Base-by-base conservation (phyloP, 2,113 vertebrate species). In the Lanius ludovicianus region DNA sequence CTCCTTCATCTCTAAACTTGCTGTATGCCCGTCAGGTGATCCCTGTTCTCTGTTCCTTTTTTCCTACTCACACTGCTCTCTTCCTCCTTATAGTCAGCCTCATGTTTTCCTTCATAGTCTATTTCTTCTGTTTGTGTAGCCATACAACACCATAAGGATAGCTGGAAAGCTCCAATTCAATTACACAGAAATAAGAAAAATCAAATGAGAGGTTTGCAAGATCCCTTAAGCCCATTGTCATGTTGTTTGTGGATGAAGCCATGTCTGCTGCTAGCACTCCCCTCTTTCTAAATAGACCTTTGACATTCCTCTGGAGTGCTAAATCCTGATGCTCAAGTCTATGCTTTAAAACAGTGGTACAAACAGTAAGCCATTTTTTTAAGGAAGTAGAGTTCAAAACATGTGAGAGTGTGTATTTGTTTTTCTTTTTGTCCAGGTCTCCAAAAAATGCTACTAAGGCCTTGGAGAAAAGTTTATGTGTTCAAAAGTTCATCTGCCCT, bases 1-100 rank as follows among this genome's bases (percentile, higher is more conserved):
- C 74, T 93, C 79, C 53, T 68, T 65, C 84, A n/a, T 70, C 50
- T 87, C 37, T 84, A 90, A 91, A 82, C 86, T 80, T 77, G 47
- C 35, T 81, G 7, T 62, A 37, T 59, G 49, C 41, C 24, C 81
- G 56, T 82, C 73, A 57, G 41, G 41, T 64, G 49, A 81, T 84
- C 60, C 75, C 56, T 89, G 42, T 60, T 80, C 76, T 81, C 67
- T 59, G 31, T 60, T 55, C 15, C 24, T 90, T 87, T 56, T 52
- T 60, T 95, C 71, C 76, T 84, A 37, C 17, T 28, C 44, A 44
- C 17, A 24, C 10, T 35, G 13, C 27, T 81, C 39, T 55, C 41
- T 83, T 75, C 49, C 57, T 78, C 37, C 50, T n/a, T 28, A 71
- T 11, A 49, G 37, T 56, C 44, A 79, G 23, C 16, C 41, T 80